phyloP scores from a whole-genome alignment of 2,113 vertebrate species.

The Rattus norvegicus region GRCr8 NC_086022.1:162121501-162122000 shows the following conservation, averaged over 20 bases:
- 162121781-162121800: background rate
- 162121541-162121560: background rate
- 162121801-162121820: background rate
- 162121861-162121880: background rate
- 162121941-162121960: too few relatives aligned
- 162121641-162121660: background rate
- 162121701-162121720: background rate
- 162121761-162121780: background rate
- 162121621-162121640: background rate
- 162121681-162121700: background rate
- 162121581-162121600: background rate
- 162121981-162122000: too few relatives aligned
- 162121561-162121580: too few relatives aligned
- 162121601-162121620: too few relatives aligned
- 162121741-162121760: background rate
- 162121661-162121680: background rate
- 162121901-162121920: background rate
- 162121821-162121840: too few relatives aligned
- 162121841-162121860: background rate
- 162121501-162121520: rapidly evolving
- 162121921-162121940: background rate
- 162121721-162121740: background rate
- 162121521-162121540: too few relatives aligned
- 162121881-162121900: background rate
- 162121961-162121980: too few relatives aligned